These are phyloP conservation scores for Oplegnathus fasciatus DNA, from an alignment of 2,113 vertebrate genomes.

Conservation along the genomic window DNA sequence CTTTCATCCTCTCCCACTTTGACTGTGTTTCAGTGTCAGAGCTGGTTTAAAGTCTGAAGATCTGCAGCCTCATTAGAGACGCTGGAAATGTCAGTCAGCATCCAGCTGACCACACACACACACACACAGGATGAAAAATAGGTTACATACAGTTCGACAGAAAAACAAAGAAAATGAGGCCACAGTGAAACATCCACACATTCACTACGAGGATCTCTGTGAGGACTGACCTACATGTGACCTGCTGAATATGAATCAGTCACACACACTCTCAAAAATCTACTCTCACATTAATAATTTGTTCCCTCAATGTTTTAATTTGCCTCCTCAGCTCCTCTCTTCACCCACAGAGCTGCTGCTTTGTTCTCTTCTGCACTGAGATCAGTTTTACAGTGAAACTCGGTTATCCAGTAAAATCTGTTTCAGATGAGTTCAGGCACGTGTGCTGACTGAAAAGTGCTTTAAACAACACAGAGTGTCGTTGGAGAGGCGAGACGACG, in stretches of 20 bases:
- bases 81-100: slow-evolving; percentile 14
- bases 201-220: background rate
- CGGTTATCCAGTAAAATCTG: too few species aligned
- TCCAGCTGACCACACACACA: slow-evolving; percentile 1
- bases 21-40: background rate
- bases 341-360: too few species aligned
- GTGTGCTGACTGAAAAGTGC: too few species aligned
- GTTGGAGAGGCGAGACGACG: too few species aligned
- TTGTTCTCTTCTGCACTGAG: too few species aligned
- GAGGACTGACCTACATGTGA: slow-evolving; percentile 44
- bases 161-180: slow-evolving; percentile 37
- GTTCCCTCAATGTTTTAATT: background rate
- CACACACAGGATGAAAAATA: slow-evolving; percentile 7
- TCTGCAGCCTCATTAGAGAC: slow-evolving; percentile 31
- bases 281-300: background rate
- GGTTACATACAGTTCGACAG: slow-evolving; percentile 21
- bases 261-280: too few species aligned
- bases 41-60: slow-evolving; percentile 4
- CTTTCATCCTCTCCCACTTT: too few species aligned
- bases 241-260: slow-evolving; percentile 12
- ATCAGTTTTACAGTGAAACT: too few species aligned
- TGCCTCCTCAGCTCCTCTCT: background rate
- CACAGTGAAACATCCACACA: slow-evolving; percentile 18
- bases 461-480: too few species aligned
- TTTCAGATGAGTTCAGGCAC: too few species aligned